Base-by-base conservation (phyloP, 2,113 vertebrate species). In the Marcusenius ussheri region DNA sequence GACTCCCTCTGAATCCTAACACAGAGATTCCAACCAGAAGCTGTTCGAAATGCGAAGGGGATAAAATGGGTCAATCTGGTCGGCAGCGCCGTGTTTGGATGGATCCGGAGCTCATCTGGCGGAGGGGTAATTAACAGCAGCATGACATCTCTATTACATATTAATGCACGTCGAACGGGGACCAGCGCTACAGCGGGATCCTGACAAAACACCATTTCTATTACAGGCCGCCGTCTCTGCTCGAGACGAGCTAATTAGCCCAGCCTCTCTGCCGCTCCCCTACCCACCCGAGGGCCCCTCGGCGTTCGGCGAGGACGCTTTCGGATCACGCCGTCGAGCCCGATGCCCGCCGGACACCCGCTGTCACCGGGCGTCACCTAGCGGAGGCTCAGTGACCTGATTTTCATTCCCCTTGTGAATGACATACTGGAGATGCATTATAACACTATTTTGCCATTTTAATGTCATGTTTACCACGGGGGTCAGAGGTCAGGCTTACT, bases 71-170 rank as follows among this genome's bases (percentile, higher is more conserved):
- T 85, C 88, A 89, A 62, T 39, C 77, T 51, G n/a, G 83, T 77
- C 13, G 31, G 27, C 49, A 56, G 31, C 66, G 5, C 45, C 35
- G 86, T 50, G 87, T 83, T 88, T 51, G 83, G 6, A 88, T 42
- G 91, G 89, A 31, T 83, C 45, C 31, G 19, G 53, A 53, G 85
- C 27, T 50, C 70, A 45, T 83, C 56, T 91, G 51, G 74, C 45
- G 27, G 62, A 53, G 80, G 87, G 21, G 42, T 90, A 74, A 90
- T 88, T 83, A 91, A 83, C 86, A 88, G 56, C 87, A 51, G 27
- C 39, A 49, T 88, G 89, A 88, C 86, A 85, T 90, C 86, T 88
- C 89, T 53, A 83, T 88, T 88, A 62, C 56, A 88, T 77, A 90
- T 90, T 66, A 90, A 88, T 62, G 47, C 89, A 90, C 46, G 89